Conservation (phyloP, 2,113 vertebrate genomes). For the Balaenoptera acutorostrata region DNA sequence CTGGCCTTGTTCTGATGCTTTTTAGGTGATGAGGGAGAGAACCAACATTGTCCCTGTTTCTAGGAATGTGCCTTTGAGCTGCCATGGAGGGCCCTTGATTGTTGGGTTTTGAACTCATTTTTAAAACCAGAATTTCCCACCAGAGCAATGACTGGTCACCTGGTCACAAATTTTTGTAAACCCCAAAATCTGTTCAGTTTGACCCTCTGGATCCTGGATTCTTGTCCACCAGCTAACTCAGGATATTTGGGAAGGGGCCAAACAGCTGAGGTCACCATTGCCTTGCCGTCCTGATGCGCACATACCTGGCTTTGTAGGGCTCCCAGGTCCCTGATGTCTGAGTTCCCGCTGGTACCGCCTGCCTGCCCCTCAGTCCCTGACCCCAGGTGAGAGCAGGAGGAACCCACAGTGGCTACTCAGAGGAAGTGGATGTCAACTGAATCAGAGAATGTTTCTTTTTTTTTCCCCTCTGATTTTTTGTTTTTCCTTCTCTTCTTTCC, state of each 20-base stretch:
- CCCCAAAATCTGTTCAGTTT: background rate
- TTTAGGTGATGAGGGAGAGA: background rate
- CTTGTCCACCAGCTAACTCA: background rate
- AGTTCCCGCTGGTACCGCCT: background rate
- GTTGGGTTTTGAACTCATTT: background rate
- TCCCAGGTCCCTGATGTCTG: background rate
- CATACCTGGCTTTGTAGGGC: background rate
- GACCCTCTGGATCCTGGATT: background rate
- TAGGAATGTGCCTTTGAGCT: background rate
- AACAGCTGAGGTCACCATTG: background rate
- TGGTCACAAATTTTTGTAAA: background rate
- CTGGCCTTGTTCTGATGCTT: background rate
- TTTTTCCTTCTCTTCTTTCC: background rate
- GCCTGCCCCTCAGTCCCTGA: accelerated
- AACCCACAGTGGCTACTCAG: accelerated
- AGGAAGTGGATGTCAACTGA: background rate
- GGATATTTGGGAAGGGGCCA: background rate
- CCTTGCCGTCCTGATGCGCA: background rate
- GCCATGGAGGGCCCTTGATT: background rate
- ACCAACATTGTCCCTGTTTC: accelerated
- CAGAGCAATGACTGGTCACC: background rate
- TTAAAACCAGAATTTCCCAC: background rate
- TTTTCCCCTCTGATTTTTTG: background rate
- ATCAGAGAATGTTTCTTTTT: background rate
- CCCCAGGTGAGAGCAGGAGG: background rate